These are phyloP conservation scores for Daphoenositta chrysoptera DNA, from an alignment of 2,113 vertebrate genomes.

Conservation along the genomic window DNA sequence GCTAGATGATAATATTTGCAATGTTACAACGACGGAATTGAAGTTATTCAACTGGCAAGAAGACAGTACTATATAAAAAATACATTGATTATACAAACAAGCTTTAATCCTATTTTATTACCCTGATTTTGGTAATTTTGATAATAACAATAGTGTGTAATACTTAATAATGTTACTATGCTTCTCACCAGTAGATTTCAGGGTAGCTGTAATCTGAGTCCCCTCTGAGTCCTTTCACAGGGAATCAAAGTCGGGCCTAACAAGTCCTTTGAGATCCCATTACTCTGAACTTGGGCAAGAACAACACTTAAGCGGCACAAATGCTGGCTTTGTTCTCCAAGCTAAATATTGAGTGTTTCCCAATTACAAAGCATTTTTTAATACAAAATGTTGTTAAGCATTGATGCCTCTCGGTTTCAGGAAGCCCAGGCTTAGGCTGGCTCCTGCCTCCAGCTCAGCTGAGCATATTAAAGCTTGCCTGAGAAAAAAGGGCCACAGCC, in stretches of 20 bases:
- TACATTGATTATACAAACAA: not conserved
- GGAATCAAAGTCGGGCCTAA: not conserved
- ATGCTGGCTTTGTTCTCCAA: not conserved
- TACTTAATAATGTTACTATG: not conserved
- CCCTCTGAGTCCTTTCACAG: not conserved
- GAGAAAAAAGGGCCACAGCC: not conserved
- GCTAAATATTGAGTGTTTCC: not conserved
- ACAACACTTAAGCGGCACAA: not conserved
- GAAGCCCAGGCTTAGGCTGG: not conserved
- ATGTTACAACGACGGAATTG: not conserved
- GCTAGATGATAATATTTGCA: not conserved
- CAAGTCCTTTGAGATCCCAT: not conserved
- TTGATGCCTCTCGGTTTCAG: not conserved
- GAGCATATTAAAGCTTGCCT: not conserved
- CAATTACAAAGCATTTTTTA: not conserved
- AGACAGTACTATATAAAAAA: not conserved
- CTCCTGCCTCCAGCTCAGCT: not conserved
- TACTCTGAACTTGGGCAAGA: not conserved
- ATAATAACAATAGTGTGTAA: not conserved
- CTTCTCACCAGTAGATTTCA: not conserved
- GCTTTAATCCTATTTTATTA: not conserved
- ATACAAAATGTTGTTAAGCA: not conserved
- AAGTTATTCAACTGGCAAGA: not conserved
- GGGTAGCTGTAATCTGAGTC: not conserved
- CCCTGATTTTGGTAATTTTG: not conserved